phyloP scores from a whole-genome alignment of 2,113 vertebrate species.

The Petromus typicus region DNA sequence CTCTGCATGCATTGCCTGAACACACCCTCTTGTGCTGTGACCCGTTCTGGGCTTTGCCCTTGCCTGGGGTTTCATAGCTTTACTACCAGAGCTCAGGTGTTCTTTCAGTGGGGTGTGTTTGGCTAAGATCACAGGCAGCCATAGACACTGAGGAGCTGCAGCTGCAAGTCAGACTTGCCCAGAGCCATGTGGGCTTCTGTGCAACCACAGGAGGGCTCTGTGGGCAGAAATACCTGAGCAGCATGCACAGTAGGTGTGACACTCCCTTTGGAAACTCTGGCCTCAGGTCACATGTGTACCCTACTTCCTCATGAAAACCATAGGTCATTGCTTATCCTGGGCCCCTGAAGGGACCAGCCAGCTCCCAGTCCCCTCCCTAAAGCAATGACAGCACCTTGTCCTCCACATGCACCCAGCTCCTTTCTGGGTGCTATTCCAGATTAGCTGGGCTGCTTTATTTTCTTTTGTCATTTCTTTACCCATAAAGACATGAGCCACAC shows the following conservation, averaged over 20 bases:
- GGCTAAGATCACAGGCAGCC: not conserved
- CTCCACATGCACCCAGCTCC: no score
- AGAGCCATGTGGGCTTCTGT: not conserved
- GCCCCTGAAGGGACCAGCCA: no score
- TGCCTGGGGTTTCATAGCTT: not conserved
- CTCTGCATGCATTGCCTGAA: not conserved
- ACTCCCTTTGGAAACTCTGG: no score
- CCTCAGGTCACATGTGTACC: no score
- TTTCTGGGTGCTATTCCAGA: no score
- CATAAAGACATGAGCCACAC: not conserved
- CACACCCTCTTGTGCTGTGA: not conserved
- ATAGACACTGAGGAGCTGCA: not conserved
- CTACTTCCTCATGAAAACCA: no score
- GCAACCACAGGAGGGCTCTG: no score
- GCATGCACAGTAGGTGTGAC: no score
- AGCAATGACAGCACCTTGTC: no score
- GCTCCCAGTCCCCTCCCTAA: no score
- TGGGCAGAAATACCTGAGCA: no score
- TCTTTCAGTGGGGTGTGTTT: not conserved
- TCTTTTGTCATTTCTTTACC: not conserved
- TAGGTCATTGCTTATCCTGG: no score
- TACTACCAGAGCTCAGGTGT: not conserved
- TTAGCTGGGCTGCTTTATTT: not conserved
- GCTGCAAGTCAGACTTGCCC: not conserved
- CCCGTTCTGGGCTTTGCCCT: not conserved